phyloP scores from a whole-genome alignment of 2,113 vertebrate genomes.

The Pomatorhinus ruficollis region DNA sequence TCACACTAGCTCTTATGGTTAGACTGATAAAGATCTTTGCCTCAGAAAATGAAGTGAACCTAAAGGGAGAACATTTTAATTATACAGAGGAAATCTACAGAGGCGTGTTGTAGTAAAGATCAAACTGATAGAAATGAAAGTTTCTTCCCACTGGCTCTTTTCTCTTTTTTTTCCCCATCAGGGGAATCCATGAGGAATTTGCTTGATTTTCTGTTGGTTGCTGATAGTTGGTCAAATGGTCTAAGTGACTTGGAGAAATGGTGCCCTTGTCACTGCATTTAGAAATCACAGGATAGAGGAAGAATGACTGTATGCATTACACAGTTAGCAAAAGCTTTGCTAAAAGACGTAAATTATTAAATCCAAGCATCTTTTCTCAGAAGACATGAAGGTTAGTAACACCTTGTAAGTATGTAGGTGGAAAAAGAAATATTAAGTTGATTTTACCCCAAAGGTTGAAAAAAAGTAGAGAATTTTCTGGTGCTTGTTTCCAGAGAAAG shows the following conservation, averaged over 20 bases:
- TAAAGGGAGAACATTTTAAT: not conserved
- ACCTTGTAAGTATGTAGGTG: not conserved
- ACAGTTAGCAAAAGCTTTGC: not conserved
- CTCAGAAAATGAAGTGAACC: not conserved
- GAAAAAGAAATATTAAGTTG: not conserved
- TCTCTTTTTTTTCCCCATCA: not conserved
- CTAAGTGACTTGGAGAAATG: not conserved
- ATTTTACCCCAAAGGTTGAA: not conserved
- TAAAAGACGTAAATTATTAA: not conserved
- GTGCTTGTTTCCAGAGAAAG: not conserved
- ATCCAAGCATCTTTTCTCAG: not conserved
- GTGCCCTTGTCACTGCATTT: rapidly evolving
- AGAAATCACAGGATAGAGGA: not conserved
- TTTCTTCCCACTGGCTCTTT: not conserved
- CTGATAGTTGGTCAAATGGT: not conserved
- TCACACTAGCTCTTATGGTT: not conserved
- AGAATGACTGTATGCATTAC: not conserved
- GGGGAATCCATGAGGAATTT: not conserved
- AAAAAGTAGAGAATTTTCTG: not conserved
- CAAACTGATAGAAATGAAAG: not conserved
- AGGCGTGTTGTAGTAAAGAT: not conserved
- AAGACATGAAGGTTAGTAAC: not conserved
- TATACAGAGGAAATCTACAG: not conserved
- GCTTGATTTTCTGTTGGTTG: not conserved
- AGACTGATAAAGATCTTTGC: not conserved